Evolutionary conservation across 2,113 vertebrate genomes (phyloP).

Genomic region (Stigmatopora argus): DNA sequence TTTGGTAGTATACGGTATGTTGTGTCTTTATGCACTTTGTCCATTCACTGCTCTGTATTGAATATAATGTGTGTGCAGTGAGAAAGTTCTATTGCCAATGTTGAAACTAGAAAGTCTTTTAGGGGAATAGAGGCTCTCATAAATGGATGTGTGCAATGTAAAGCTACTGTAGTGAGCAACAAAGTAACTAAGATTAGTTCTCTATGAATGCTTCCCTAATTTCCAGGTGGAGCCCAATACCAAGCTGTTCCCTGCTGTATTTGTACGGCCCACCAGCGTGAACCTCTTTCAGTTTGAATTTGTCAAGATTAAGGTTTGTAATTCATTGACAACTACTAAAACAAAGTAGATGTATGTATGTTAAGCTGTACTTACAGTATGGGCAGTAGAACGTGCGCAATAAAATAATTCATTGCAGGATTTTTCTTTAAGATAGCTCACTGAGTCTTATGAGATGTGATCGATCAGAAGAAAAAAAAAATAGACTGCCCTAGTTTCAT

Average conservation of each 20-base stretch:
- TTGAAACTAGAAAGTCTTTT: constrained; percentile 3
- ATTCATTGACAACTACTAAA: background rate
- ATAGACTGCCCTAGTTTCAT: background rate
- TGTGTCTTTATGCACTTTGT: background rate
- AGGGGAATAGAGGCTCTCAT: constrained; percentile 15
- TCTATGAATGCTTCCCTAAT: constrained; percentile 3
- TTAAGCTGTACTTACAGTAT: background rate
- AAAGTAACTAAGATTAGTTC: constrained; percentile 3
- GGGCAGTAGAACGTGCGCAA: background rate
- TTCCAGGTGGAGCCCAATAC: constrained; percentile 90
- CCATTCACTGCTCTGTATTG: background rate
- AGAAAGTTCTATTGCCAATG: constrained; percentile 9
- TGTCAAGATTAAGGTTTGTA: constrained; percentile 87
- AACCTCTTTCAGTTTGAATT: constrained; percentile 95
- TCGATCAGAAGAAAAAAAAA: background rate
- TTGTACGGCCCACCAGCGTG: constrained; percentile 83
- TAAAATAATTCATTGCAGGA: background rate
- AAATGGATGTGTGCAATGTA: constrained; percentile 5
- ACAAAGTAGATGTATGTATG: background rate
- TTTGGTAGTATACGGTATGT: background rate
- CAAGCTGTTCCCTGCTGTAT: constrained; percentile 91
- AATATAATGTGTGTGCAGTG: background rate
- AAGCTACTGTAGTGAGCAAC: background rate
- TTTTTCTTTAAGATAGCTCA: background rate
- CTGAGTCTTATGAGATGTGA: background rate